These are phyloP conservation scores for Clarias pachynema DNA, from an alignment of 2,797 vertebrate genomes.

Conservation along the genomic window DNA sequence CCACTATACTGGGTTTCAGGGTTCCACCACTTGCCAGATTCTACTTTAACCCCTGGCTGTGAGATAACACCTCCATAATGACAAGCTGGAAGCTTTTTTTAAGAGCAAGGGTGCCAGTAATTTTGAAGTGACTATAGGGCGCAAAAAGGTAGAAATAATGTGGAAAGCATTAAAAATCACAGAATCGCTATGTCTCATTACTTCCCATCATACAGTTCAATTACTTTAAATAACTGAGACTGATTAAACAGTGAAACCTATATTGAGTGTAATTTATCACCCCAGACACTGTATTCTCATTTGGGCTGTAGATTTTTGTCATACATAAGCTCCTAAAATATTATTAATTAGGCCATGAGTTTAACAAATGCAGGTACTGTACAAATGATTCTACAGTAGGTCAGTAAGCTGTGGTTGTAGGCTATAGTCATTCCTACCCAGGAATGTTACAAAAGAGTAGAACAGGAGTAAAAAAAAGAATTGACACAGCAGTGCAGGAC, in stretches of 20 bases:
- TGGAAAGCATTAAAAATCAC: slow-evolving; percentile 20
- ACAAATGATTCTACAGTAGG: neutral
- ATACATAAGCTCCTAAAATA: neutral
- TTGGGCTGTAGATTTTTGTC: neutral
- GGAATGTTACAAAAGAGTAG: neutral
- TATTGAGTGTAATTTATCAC: slow-evolving; percentile 20
- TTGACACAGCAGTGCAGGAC: neutral
- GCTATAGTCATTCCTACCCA: neutral
- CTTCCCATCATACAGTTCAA: slow-evolving; percentile 35
- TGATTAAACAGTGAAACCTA: slow-evolving; percentile 27
- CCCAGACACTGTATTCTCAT: slow-evolving; percentile 17
- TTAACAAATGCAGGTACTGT: slow-evolving; percentile 29
- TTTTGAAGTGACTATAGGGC: neutral
- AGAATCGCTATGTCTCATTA: slow-evolving; percentile 35
- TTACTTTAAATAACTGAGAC: slow-evolving; percentile 26
- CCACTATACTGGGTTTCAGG: no score
- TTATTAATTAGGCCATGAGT: slow-evolving; percentile 18
- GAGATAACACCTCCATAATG: neutral
- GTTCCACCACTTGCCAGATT: no score
- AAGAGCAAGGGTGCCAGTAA: neutral
- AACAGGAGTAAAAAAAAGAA: slow-evolving; percentile 5
- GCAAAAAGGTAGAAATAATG: neutral
- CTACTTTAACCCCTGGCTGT: no score
- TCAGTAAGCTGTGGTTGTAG: neutral
- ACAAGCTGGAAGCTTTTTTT: neutral